A percentile compares a stretch with the other conserved stretches of the same genome.
These are phyloP conservation scores for Meloidogyne exigua DNA, from an alignment of 1,140 invertebrate genomes.

Conservation along the genomic window DNA sequence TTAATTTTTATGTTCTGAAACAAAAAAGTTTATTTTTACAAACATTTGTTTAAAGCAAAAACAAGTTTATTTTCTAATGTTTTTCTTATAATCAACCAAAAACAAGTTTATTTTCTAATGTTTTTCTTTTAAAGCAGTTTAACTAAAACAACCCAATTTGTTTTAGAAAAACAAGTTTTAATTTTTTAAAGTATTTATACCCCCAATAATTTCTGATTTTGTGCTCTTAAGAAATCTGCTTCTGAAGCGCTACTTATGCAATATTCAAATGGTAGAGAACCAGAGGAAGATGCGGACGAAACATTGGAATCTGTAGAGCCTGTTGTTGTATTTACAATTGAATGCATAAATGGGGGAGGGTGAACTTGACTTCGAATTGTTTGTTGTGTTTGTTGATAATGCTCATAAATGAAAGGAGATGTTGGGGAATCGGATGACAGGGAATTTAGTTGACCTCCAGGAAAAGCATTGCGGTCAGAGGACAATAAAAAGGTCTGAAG, in stretches of 20 bases:
- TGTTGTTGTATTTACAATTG: not conserved
- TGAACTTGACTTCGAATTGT: slow-evolving; percentile 15
- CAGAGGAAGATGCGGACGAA: slow-evolving; percentile 13
- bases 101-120: no score
- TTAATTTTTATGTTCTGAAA: no score
- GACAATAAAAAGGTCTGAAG: slow-evolving; percentile 18
- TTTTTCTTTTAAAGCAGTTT: no score
- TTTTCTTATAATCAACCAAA: no score
- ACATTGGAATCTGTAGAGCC: slow-evolving; percentile 1
- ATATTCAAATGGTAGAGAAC: not conserved
- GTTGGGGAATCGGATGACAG: not conserved
- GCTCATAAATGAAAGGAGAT: not conserved
- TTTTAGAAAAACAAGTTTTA: no score
- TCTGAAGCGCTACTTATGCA: slow-evolving; percentile 1
- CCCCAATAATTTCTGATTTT: slow-evolving; percentile 23
- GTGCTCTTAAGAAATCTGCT: slow-evolving; percentile 23
- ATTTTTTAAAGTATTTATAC: slow-evolving; percentile 1
- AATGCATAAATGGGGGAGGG: slow-evolving; percentile 11
- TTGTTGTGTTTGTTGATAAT: not conserved
- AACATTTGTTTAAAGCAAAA: not conserved
- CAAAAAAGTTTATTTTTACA: not conserved
- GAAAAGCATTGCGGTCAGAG: slow-evolving; percentile 11
- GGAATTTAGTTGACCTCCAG: not conserved
- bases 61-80: not conserved
- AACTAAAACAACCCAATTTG: no score